These are phyloP conservation scores for Tachycineta bicolor DNA, from an alignment of 2,113 vertebrate genomes.

Conservation along the genomic window DNA sequence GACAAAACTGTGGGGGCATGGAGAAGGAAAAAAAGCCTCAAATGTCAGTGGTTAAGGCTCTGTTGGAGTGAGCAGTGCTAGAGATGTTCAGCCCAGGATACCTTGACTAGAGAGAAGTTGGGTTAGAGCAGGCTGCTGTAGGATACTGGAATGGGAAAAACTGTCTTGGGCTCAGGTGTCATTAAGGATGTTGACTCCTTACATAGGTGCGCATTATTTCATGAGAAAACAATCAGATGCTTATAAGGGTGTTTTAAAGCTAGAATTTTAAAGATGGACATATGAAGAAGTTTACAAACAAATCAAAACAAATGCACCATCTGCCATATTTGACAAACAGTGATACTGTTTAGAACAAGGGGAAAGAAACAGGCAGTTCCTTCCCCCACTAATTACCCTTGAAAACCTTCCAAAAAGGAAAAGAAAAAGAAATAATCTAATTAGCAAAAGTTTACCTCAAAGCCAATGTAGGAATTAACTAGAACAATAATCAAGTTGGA, in stretches of 20 bases:
- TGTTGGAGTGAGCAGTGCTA: background rate
- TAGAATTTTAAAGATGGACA: background rate
- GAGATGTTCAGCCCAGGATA: background rate
- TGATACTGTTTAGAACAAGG: background rate
- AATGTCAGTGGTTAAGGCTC: background rate
- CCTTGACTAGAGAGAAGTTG: background rate
- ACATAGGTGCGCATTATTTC: background rate
- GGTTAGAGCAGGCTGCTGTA: background rate
- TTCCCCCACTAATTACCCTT: background rate
- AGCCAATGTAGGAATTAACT: background rate
- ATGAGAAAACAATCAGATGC: background rate
- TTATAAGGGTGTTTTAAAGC: background rate
- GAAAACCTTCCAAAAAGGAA: background rate
- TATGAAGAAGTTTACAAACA: background rate
- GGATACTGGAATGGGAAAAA: background rate
- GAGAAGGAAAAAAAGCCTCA: background rate
- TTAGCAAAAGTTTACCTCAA: background rate
- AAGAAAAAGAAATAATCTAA: background rate
- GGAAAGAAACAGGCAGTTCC: background rate
- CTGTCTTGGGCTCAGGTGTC: background rate
- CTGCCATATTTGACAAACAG: background rate
- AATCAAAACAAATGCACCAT: background rate
- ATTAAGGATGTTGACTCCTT: background rate
- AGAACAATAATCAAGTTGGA: background rate
- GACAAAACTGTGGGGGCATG: background rate